phyloP scores from a whole-genome alignment of 2,888 invertebrate species.

The Malacosoma neustria region DNA sequence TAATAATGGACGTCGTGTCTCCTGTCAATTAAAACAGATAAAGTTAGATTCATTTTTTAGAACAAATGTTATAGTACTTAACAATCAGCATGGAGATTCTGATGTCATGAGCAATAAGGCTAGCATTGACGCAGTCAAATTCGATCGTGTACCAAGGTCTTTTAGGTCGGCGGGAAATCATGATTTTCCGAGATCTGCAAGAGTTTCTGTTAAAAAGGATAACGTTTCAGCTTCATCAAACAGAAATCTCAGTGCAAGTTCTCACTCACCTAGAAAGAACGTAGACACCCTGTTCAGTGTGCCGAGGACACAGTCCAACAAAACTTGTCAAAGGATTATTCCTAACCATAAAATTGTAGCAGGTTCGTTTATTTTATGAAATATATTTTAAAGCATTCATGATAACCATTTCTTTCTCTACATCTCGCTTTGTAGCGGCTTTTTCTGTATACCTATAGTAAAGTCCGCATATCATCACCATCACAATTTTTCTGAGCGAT shows the following conservation, averaged over 20 bases:
- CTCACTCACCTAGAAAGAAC: conserved; percentile 37
- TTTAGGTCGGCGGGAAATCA: conserved; percentile 9
- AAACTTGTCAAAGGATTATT: conserved; percentile 29
- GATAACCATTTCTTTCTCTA: no score
- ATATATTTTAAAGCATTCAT: conserved; percentile 1
- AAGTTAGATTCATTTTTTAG: conserved; percentile 42
- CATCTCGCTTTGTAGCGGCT: no score
- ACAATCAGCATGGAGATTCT: conserved; percentile 24
- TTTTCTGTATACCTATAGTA: no score
- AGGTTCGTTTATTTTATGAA: conserved; percentile 28
- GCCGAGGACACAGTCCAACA: conserved; percentile 39
- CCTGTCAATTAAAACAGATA: conserved; percentile 37
- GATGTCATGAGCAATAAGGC: conserved; percentile 53
- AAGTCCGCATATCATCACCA: no score
- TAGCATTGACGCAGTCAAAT: conserved; percentile 37
- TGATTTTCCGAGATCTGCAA: conserved; percentile 27
- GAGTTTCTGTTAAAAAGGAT: conserved; percentile 22
- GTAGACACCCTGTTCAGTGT: conserved; percentile 40
- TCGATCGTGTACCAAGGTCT: conserved; percentile 28
- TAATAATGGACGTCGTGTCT: conserved; percentile 32
- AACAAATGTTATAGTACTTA: conserved; percentile 24
- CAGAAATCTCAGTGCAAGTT: conserved; percentile 23
- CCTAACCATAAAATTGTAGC: conserved; percentile 60
- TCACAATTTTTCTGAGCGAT: no score
- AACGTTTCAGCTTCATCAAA: conserved; percentile 20